Percentiles rank a stretch among this genome's conserved stretches.
Conservation (phyloP, 1,140 invertebrate genomes). For the Choristoneura fumiferana region DNA sequence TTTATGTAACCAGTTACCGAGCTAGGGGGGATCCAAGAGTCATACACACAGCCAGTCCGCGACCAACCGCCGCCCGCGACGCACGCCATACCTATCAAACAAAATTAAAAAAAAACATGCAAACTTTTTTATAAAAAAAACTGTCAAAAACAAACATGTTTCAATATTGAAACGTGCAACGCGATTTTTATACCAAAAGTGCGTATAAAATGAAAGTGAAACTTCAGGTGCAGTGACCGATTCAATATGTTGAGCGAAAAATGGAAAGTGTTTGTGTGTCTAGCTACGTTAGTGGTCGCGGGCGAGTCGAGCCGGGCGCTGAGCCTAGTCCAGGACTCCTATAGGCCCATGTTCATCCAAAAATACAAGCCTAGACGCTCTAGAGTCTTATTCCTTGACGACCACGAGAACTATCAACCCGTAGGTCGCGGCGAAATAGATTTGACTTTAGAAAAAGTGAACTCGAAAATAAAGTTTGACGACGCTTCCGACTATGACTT, state of each 20-base stretch:
- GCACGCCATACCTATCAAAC: conserved; percentile 29
- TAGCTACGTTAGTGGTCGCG: conserved; percentile 51
- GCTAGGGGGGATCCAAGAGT: conserved; percentile 23
- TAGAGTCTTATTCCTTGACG: conserved; percentile 60
- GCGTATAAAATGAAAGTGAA: conserved; percentile 68
- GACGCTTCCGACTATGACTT: conserved; percentile 62
- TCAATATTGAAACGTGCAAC: conserved; percentile 15
- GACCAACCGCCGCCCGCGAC: conserved; percentile 29
- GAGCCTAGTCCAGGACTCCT: conserved; percentile 51
- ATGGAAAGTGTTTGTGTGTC: conserved; percentile 72
- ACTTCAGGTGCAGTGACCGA: conserved; percentile 59
- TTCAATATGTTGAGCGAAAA: conserved; percentile 70
- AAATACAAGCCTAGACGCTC: conserved; percentile 47
- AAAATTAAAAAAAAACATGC: conserved; percentile 37
- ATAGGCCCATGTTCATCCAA: conserved; percentile 64
- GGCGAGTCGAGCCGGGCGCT: conserved; percentile 60
- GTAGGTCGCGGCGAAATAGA: conserved; percentile 63
- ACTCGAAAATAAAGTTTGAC: conserved; percentile 63
- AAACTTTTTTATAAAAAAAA: conserved; percentile 28
- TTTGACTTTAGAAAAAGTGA: conserved; percentile 47
- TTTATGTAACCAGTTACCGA: conserved; percentile 54
- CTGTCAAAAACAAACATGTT: conserved; percentile 32
- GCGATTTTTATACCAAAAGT: not conserved
- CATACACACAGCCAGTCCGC: conserved; percentile 38
- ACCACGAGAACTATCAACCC: conserved; percentile 51